Evolutionary conservation across 2,113 vertebrate species (phyloP).

Genomic region (Hippopotamus amphibius): DNA sequence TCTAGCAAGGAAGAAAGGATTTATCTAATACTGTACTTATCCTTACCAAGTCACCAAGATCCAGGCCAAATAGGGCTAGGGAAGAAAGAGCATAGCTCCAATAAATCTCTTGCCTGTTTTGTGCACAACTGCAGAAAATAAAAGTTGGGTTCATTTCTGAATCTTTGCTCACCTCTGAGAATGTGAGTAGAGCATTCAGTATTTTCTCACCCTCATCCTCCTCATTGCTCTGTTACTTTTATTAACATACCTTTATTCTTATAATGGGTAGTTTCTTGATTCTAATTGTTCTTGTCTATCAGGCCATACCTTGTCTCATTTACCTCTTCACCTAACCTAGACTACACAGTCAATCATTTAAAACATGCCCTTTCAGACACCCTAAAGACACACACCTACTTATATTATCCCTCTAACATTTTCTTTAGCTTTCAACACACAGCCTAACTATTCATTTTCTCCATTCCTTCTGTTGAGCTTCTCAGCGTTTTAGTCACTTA

Average conservation of each 20-base stretch:
- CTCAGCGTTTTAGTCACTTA: neutral
- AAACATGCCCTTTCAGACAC: constrained; percentile 6
- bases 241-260: neutral
- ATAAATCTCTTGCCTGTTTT: neutral
- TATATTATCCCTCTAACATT: neutral
- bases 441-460: constrained; percentile 20
- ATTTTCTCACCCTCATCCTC: neutral
- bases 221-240: neutral
- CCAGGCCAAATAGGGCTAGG: neutral
- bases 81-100: constrained; percentile 3
- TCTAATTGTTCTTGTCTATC: constrained; percentile 15
- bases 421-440: neutral
- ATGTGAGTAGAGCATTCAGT: neutral
- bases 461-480: neutral
- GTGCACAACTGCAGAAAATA: constrained; percentile 8
- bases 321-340: neutral
- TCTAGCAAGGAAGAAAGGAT: neutral
- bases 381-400: neutral
- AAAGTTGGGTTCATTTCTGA: neutral
- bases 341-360: neutral
- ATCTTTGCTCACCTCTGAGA: constrained; percentile 33
- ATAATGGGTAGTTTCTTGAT: neutral
- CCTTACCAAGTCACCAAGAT: constrained; percentile 23
- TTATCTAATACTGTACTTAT: neutral
- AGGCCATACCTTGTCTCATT: neutral